These are phyloP conservation scores for Druceiella hillmani DNA, from an alignment of 2,888 invertebrate species.

Conservation along the genomic window DNA sequence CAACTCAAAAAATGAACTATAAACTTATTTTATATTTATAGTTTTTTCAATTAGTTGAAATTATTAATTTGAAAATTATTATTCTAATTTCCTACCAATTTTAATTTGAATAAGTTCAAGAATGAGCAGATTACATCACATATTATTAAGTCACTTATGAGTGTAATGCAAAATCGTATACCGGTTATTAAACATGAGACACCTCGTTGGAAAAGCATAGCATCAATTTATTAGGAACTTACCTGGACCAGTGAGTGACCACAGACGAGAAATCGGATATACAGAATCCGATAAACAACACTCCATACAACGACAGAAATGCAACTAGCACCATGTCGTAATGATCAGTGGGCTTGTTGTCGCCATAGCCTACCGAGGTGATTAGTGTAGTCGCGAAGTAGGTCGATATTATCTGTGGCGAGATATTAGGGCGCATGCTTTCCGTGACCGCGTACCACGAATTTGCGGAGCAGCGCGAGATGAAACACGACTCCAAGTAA, in stretches of 20 bases:
- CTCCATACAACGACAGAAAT: conserved; percentile 44
- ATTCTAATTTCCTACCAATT: too few species aligned
- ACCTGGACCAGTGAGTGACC: conserved; percentile 46
- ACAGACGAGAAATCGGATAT: conserved; percentile 48
- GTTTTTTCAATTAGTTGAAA: too few species aligned
- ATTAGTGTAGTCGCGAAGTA: conserved; percentile 44
- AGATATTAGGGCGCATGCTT: too few species aligned
- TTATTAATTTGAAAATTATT: too few species aligned
- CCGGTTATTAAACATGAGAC: too few species aligned
- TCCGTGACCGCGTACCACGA: conserved; percentile 53
- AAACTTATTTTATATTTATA: too few species aligned
- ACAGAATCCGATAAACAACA: conserved; percentile 45
- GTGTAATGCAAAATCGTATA: too few species aligned
- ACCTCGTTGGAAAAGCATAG: too few species aligned
- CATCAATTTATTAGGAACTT: conserved; percentile 19
- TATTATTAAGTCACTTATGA: too few species aligned
- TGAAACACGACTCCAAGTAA: conserved; percentile 49
- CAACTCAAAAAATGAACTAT: too few species aligned
- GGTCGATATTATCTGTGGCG: conserved; percentile 37
- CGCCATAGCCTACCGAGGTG: conserved; percentile 45
- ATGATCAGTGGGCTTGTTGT: conserved; percentile 40
- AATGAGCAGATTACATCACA: too few species aligned
- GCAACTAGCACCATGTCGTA: conserved; percentile 42
- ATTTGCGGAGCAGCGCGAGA: conserved; percentile 39
- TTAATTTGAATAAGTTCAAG: too few species aligned